Evolutionary conservation across 1,140 invertebrate genomes (phyloP), one percentile per base, ranked within the genome.

Genomic region (Diorhabda elongata): DNA sequence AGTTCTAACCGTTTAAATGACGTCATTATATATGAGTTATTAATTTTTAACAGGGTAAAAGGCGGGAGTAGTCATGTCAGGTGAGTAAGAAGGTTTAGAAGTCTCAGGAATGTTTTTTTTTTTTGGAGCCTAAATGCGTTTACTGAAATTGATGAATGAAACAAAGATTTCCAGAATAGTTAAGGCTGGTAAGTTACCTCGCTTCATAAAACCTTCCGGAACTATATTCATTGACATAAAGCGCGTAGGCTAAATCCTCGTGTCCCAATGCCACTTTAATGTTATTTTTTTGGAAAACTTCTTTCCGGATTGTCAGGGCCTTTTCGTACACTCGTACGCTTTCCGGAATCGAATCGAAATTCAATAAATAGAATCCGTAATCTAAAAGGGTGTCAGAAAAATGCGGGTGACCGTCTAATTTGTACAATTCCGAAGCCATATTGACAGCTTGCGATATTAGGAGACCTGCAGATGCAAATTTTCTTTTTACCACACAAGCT

Each of bases 181-280:
- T 26, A 26, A 61, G 45, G 58, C n/a, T 66, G 9, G 58, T 42
- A 11, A n/a, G 66, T 75, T 81, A 89, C 86, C 87, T 87, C 41
- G 94, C 93, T 81, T 88, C 85, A 71, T 85, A 85, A 81, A 97
- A 97, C 70, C 89, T 87, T 4, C 94, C 94, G 7, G 92, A 90
- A 78, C 89, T 94, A 80, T 98, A 97, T 83, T 97, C 94, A 60
- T 91, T 87, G 6, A 97, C 94, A 80, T 97, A 97, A 11, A 92
- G 88, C 44, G 93, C 93, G 83, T 97, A 97, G 1, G 94, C 93
- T 8, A 97, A 83, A 83, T 97, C 94, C 83, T 96, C 94, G 81
- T 94, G 90, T 43, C 91, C 91, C 43, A 92, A 87, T 2, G 94
- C 95, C 65, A 96, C 90, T 78, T 92, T 89, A 66, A 97, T 87